Evolutionary conservation across 2,888 invertebrate species (phyloP).

Genomic region (Agriopis leucophaearia): DNA sequence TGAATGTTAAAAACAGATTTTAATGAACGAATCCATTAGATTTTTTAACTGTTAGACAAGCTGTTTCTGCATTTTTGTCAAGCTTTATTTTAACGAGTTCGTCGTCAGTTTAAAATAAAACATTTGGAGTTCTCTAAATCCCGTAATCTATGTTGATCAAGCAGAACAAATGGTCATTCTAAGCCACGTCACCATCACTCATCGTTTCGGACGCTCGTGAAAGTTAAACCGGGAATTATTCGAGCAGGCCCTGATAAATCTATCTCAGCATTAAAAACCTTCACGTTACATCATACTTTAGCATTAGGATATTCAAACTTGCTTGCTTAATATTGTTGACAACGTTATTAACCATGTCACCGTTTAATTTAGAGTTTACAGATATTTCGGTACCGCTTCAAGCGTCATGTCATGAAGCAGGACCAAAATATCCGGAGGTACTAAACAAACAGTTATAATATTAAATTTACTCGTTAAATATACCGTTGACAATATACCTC

Average conservation of each 20-base stretch:
- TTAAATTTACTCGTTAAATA: not conserved
- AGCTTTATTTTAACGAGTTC: too few species aligned
- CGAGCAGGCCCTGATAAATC: conserved; percentile 33
- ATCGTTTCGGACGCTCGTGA: conserved; percentile 29
- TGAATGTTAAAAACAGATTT: too few species aligned
- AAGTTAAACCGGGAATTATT: conserved; percentile 29
- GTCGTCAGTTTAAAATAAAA: too few species aligned
- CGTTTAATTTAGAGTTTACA: not conserved
- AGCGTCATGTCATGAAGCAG: not conserved
- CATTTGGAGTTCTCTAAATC: conserved; percentile 7
- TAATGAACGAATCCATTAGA: too few species aligned
- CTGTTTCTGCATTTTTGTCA: too few species aligned
- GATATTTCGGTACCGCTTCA: conserved; percentile 3
- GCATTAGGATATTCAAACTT: not conserved
- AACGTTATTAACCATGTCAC: not conserved
- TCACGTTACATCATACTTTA: conserved; percentile 16
- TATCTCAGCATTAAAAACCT: too few species aligned
- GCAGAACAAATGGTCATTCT: conserved; percentile 38
- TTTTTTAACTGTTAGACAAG: too few species aligned
- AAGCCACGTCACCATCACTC: conserved; percentile 36
- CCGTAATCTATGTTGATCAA: conserved; percentile 28
- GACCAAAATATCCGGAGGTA: not conserved
- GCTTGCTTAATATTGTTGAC: not conserved
- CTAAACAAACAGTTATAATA: not conserved
- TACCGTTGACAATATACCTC: not conserved